Percentiles rank a stretch among this genome's conserved stretches.
Evolutionary conservation across 2,797 vertebrate species (phyloP).

Genomic region (Pristis pectinata): DNA sequence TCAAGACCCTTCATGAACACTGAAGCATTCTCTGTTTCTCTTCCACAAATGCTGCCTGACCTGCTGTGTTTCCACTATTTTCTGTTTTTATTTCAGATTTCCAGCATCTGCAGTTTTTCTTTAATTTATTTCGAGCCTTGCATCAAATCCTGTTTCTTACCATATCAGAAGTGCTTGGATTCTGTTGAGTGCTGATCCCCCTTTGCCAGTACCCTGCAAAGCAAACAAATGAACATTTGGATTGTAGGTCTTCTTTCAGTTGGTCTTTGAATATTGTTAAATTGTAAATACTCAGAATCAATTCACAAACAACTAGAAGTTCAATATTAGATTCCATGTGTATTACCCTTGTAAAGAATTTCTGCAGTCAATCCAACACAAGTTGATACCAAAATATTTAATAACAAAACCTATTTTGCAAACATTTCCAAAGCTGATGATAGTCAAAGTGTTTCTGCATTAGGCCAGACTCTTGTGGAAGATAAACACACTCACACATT

Average conservation of each 20-base stretch:
- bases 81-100: no score
- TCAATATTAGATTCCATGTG: not conserved
- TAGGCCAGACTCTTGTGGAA: not conserved
- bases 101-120: no score
- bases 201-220: slow-evolving; percentile 46
- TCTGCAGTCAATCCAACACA: not conserved
- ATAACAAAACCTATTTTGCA: not conserved
- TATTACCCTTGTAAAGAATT: not conserved
- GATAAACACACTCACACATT: not conserved
- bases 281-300: not conserved
- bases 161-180: slow-evolving; percentile 43
- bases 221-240: not conserved
- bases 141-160: slow-evolving; percentile 42
- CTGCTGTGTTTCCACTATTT: no score
- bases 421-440: not conserved
- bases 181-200: slow-evolving; percentile 43
- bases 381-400: not conserved
- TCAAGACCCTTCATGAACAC: no score
- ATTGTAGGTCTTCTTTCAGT: not conserved
- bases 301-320: not conserved
- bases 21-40: no score
- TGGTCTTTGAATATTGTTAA: not conserved
- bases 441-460: not conserved
- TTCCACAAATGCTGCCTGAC: no score
- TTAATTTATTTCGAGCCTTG: no score